Conservation (phyloP, 2,888 invertebrate genomes). For the Lepetodrilus schrolli region DNA sequence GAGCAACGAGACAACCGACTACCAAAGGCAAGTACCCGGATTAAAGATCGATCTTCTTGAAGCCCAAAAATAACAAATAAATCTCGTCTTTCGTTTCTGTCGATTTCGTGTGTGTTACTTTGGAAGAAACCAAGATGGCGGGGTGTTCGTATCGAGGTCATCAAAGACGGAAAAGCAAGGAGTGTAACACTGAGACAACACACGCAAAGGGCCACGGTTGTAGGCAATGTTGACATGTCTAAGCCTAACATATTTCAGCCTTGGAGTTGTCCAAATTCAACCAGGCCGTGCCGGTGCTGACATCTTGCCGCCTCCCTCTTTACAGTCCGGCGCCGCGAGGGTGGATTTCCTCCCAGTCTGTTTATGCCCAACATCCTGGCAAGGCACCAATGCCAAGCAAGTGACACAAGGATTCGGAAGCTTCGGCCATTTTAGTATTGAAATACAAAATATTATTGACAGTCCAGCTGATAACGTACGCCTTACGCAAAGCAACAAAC, state of each 20-base stretch:
- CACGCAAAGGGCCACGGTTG: slow-evolving; percentile 1
- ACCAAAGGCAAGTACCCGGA: background rate
- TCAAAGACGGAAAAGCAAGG: background rate
- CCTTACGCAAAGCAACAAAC: too few relatives aligned
- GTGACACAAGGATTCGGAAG: too few relatives aligned
- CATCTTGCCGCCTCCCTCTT: background rate
- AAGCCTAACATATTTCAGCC: slow-evolving; percentile 7
- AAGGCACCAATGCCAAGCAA: too few relatives aligned
- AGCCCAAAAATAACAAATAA: background rate
- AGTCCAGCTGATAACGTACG: too few relatives aligned
- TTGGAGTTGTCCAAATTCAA: slow-evolving; percentile 15
- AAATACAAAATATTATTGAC: too few relatives aligned
- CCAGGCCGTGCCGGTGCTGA: background rate
- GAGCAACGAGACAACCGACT: background rate
- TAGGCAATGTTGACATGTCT: slow-evolving; percentile 1
- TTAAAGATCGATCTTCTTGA: background rate
- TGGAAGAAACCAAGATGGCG: slow-evolving; percentile 13
- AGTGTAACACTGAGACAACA: background rate
- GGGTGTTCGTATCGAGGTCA: background rate
- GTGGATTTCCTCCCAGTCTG: background rate
- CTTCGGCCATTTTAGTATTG: too few relatives aligned
- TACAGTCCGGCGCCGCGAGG: background rate
- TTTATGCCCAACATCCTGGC: too few relatives aligned
- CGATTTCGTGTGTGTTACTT: background rate
- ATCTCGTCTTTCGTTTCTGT: slow-evolving; percentile 16